phyloP scores from a whole-genome alignment of 2,888 invertebrate genomes.

The Pollenia griseotomentosa region DNA sequence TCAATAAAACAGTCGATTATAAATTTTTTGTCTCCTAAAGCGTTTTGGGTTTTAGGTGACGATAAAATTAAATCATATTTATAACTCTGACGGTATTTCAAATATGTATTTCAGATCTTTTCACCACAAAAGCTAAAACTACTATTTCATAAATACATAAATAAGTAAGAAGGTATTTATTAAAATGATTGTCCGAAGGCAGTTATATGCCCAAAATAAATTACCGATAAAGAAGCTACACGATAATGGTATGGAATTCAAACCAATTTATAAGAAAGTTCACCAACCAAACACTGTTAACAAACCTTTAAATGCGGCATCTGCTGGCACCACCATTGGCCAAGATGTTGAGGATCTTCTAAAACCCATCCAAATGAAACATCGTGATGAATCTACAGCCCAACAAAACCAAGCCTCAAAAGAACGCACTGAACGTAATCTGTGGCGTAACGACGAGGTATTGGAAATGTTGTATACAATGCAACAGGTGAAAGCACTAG shows the following conservation, averaged over 20 bases:
- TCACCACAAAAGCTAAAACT: too few species aligned
- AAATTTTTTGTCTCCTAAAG: too few species aligned
- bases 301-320: conserved; percentile 77
- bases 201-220: conserved; percentile 60
- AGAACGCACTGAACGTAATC: conserved; percentile 81
- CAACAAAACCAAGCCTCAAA: conserved; percentile 48
- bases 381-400: conserved; percentile 24
- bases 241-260: conserved; percentile 61
- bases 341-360: conserved; percentile 79
- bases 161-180: neutral
- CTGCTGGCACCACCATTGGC: conserved; percentile 77
- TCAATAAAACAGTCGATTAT: too few species aligned
- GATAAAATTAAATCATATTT: too few species aligned
- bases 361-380: conserved; percentile 76
- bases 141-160: neutral
- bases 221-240: conserved; percentile 39
- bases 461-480: conserved; percentile 82
- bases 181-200: conserved; percentile 78
- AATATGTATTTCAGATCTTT: too few species aligned
- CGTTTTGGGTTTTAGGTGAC: too few species aligned
- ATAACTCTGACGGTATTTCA: too few species aligned
- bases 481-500: conserved; percentile 80
- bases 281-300: conserved; percentile 73
- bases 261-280: conserved; percentile 65
- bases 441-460: conserved; percentile 83